Evolutionary conservation across 2,888 invertebrate species (phyloP).

Genomic region (Limnephilus auricula): DNA sequence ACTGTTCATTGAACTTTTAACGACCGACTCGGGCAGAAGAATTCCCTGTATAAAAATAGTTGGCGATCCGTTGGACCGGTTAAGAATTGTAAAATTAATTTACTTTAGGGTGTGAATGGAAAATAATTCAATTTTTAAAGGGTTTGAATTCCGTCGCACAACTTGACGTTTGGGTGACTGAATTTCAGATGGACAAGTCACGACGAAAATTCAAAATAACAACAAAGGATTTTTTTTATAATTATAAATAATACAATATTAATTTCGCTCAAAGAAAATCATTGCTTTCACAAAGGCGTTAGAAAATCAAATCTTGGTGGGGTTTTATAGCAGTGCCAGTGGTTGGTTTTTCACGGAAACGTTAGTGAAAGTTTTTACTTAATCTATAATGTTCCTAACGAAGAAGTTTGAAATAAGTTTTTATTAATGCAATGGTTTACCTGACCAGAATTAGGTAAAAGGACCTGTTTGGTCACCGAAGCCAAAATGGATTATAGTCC

Average conservation of each 20-base stretch:
- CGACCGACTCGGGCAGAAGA: slow-evolving; percentile 29
- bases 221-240: neutral
- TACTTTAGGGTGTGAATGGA: slow-evolving; percentile 9
- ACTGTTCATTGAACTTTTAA: slow-evolving; percentile 58
- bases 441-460: slow-evolving; percentile 37
- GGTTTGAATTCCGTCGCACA: neutral
- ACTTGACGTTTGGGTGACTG: neutral
- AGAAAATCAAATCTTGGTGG: neutral
- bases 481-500: slow-evolving; percentile 44
- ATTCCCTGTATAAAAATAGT: slow-evolving; percentile 47
- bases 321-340: neutral
- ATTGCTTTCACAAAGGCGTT: neutral
- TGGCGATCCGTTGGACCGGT: slow-evolving; percentile 29
- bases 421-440: slow-evolving; percentile 47
- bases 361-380: neutral
- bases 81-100: slow-evolving; percentile 15
- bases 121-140: slow-evolving; percentile 33
- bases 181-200: neutral
- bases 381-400: slow-evolving; percentile 9
- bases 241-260: neutral
- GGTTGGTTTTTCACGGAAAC: slow-evolving; percentile 13
- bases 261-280: neutral
- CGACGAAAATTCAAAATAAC: no score
- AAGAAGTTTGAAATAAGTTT: slow-evolving; percentile 41
- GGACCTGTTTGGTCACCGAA: slow-evolving; percentile 32